Evolutionary conservation across 2,888 invertebrate species (phyloP), one percentile per base, ranked within the genome.

Genomic region (Diarsia rubi): DNA sequence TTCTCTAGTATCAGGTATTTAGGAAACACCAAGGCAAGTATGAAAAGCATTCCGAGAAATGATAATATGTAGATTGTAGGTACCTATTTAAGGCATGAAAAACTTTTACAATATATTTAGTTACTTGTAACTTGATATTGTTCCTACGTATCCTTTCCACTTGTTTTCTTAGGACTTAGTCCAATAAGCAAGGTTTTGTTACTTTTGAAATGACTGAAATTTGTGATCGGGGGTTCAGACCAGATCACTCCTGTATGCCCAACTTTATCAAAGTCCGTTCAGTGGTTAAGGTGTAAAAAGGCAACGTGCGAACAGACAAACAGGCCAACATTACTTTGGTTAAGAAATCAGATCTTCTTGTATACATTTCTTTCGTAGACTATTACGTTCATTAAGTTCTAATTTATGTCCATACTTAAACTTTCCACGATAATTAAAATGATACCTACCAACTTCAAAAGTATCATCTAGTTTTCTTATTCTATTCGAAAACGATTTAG

Each of bases 391-490:
- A 37, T 57, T 42, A n/a, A 3, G 11, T n/a, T 67, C 47, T 44
- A 79, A 78, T 63, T 27, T 49, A 73, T 73, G 66, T 64, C 24
- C 67, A 71, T 69, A 69, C 66, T 69, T 63, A 69, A 57, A 66
- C 75, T 80, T 80, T 74, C 80, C 69, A 57, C 65, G 11, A 47
- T 47, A 69, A 74, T 81, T 80, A 73, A 73, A 77, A 68, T 27
- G 47, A 77, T 62, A 63, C 62, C 42, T 52, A 65, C 44, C 27
- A 57, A 66, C 27, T 63, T 69, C 19, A 78, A 75, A 73, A 69
- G 71, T 63, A 70, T 79, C 69, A 49, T 57, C 27, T 67, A 75
- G 24, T 81, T 62, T 47, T 78, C n/a, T n/a, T n/a, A n/a, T n/a
- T n/a, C n/a, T 74, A 83, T 79, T 68, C 45, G 11, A 42, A 73